Conservation (phyloP, 2,113 vertebrate species). For the Sprattus sprattus region DNA sequence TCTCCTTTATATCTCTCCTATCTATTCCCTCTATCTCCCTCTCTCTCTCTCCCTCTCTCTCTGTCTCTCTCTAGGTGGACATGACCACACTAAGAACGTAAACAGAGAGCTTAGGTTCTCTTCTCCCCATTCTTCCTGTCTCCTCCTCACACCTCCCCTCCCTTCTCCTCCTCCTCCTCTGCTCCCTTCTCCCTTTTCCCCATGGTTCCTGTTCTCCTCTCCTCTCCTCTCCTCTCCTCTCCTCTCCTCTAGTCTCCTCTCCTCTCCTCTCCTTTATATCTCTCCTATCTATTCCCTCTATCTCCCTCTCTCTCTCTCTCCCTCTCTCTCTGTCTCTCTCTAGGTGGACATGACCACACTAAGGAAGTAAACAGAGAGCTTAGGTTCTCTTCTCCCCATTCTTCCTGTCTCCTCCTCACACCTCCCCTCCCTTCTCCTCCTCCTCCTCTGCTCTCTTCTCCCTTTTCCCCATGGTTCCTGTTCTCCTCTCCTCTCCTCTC, state of each 20-base stretch:
- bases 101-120: not conserved
- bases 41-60: not conserved
- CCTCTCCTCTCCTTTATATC: not conserved
- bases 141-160: not conserved
- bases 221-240: not conserved
- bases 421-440: not conserved
- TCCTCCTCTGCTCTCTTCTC: conserved; percentile 22
- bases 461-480: too few relatives aligned
- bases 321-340: not conserved
- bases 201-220: not conserved
- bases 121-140: conserved; percentile 22
- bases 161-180: conserved; percentile 22
- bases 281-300: not conserved
- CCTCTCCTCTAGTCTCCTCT: not conserved
- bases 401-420: conserved; percentile 24
- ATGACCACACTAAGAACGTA: not conserved
- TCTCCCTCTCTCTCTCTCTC: not conserved
- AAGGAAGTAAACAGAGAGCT: not conserved
- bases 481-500: not conserved
- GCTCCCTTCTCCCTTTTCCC: not conserved
- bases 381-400: not conserved
- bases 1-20: not conserved
- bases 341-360: not conserved
- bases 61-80: not conserved
- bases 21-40: not conserved